Evolutionary conservation across 2,113 vertebrate species (phyloP).

Genomic region (Paedocypris sp.): DNA sequence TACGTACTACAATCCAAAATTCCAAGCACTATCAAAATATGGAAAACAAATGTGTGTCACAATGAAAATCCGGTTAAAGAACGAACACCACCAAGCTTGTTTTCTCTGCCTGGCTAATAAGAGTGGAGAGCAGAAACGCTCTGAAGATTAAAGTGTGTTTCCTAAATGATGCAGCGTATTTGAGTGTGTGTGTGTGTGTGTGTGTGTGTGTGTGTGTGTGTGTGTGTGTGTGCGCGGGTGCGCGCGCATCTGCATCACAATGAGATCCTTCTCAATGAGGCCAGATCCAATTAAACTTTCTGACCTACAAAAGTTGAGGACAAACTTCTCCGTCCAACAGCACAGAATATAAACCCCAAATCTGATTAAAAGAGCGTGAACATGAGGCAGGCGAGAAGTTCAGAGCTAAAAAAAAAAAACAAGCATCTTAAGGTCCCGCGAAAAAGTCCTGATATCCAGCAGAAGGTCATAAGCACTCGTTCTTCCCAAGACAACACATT

Average conservation of each 20-base stretch:
- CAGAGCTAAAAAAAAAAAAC: not conserved
- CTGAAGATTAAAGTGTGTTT: too few relatives aligned
- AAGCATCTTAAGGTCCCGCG: not conserved
- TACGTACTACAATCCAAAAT: too few relatives aligned
- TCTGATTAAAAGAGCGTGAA: constrained; percentile 16
- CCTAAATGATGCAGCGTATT: constrained; percentile 16
- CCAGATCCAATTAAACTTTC: constrained; percentile 34
- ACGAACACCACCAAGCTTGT: too few relatives aligned
- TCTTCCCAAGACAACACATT: too few relatives aligned
- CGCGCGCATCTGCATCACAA: constrained; percentile 17
- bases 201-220: not conserved
- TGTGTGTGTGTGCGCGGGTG: not conserved
- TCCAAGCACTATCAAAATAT: too few relatives aligned
- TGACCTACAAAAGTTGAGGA: constrained; percentile 33
- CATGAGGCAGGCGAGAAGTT: not conserved
- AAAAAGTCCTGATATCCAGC: not conserved
- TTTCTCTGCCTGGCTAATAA: too few relatives aligned
- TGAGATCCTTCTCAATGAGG: constrained; percentile 25
- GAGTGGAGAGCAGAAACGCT: too few relatives aligned
- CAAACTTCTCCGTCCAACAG: constrained; percentile 24
- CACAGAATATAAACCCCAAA: constrained; percentile 37
- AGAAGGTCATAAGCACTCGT: too few relatives aligned
- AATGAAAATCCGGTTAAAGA: too few relatives aligned
- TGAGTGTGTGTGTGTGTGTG: constrained; percentile 1
- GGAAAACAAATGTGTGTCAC: too few relatives aligned